Evolutionary conservation across 2,113 vertebrate genomes (phyloP), one percentile per base, ranked within the genome.

Genomic region (Parotia lawesii): DNA sequence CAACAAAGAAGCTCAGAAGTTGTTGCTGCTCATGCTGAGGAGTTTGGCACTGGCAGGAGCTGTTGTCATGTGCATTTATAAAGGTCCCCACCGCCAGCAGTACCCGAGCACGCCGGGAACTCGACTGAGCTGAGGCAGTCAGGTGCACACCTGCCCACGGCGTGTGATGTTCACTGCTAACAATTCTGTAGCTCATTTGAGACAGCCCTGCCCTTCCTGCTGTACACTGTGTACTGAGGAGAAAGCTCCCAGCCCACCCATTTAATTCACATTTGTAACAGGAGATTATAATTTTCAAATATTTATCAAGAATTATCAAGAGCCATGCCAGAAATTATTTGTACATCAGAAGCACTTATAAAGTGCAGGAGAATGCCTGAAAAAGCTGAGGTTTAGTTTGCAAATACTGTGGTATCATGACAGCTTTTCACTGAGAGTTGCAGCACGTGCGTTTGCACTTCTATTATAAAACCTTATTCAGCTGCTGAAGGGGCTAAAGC

Each of bases 401-500:
- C 65, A 94, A 75, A 48, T 67, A 15, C 58, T 35, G 50, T 53
- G 91, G 37, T 33, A 75, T 69, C 73, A 50, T 87, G 91, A 87
- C 87, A 94, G 81, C 77, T 89, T 78, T 94, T 91, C 81, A 73
- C 53, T 47, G 50, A 50, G 66, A 48, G 42, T 8, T 69, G 80
- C 51, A 86, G 86, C 67, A 73, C 9, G 12, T 78, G 84, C 9
- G 0, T 89, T 92, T 12, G 14, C 58, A 69, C 66, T 92, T 87
- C 75, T 72, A 87, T 91, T 92, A 48, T 72, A 89, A 81, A 94
- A 71, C 40, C 57, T 86, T 4, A 12, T 65, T 93, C 73, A 33
- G 80, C 61, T 86, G 73, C 73, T 89, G 89, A 75, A 95, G 93
- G 80, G 95, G 66, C 65, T 87, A 61, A 90, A 78, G 66, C 65